A percentile compares a stretch with the other conserved stretches of the same genome.
Conservation (phyloP, 2,113 vertebrate species). For the Panthera leo region DNA sequence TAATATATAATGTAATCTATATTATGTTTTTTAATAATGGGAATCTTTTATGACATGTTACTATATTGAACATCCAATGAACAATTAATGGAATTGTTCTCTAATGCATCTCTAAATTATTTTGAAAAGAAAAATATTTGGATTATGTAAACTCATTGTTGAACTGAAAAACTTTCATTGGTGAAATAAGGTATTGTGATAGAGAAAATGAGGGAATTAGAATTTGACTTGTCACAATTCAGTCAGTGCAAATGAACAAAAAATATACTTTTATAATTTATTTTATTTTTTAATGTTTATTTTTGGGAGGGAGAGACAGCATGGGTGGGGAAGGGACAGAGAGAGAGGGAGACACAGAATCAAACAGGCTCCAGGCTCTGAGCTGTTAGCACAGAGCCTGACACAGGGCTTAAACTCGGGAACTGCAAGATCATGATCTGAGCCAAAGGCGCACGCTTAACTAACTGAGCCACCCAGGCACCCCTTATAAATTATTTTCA, state of each 20-base stretch:
- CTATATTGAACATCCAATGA: not conserved
- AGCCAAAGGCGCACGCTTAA: no score
- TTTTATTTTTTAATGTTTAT: not conserved
- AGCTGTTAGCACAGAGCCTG: no score
- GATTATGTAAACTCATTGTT: not conserved
- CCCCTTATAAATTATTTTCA: not conserved
- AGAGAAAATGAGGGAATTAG: not conserved
- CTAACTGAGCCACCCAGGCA: no score
- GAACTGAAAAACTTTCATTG: not conserved
- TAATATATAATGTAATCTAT: not conserved
- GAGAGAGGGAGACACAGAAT: no score
- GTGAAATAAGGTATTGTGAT: not conserved
- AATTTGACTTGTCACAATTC: not conserved
- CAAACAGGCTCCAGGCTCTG: no score
- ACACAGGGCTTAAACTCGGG: no score
- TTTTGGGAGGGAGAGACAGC: no score
- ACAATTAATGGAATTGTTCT: not conserved
- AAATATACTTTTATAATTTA: not conserved
- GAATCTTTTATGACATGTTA: constrained; percentile 12
- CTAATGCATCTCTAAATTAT: not conserved
- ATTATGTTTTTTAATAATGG: not conserved
- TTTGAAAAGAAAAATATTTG: not conserved
- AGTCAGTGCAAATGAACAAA: not conserved
- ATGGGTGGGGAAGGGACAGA: no score
- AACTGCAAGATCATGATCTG: no score